Conservation (phyloP, 2,888 invertebrate genomes). For the Apeira syringaria region DNA sequence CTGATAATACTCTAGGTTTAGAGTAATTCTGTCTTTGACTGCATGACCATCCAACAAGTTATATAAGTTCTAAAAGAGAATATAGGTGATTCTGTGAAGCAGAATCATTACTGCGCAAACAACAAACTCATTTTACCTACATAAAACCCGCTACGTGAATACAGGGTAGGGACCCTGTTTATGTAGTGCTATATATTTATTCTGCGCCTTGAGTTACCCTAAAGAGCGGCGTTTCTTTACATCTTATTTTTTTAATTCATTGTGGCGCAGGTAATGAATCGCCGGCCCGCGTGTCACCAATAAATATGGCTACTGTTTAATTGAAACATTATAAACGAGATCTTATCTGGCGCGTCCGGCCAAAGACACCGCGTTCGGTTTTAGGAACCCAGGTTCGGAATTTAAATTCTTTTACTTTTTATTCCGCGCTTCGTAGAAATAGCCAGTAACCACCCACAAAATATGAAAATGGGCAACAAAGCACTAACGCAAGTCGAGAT, state of each 20-base stretch:
- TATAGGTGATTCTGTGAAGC: too few species aligned
- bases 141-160: too few species aligned
- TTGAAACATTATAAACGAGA: conserved; percentile 80
- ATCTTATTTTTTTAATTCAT: conserved; percentile 50
- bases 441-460: conserved; percentile 45
- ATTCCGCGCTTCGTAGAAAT: conserved; percentile 24
- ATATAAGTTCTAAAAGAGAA: too few species aligned
- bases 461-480: conserved; percentile 54
- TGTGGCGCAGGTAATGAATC: conserved; percentile 67
- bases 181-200: too few species aligned
- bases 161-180: too few species aligned
- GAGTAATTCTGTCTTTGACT: too few species aligned
- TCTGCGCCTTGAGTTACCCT: too few species aligned
- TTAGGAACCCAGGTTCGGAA: conserved; percentile 53
- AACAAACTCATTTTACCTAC: too few species aligned
- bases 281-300: conserved; percentile 61
- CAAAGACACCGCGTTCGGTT: conserved; percentile 66
- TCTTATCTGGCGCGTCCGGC: conserved; percentile 58
- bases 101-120: too few species aligned
- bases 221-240: conserved; percentile 48
- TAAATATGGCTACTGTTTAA: conserved; percentile 82
- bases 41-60: too few species aligned
- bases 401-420: conserved; percentile 33
- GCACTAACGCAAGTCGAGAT: conserved; percentile 45
- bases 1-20: too few species aligned